Evolutionary conservation across 2,113 vertebrate genomes (phyloP).

Genomic region (Notothenia rossii): DNA sequence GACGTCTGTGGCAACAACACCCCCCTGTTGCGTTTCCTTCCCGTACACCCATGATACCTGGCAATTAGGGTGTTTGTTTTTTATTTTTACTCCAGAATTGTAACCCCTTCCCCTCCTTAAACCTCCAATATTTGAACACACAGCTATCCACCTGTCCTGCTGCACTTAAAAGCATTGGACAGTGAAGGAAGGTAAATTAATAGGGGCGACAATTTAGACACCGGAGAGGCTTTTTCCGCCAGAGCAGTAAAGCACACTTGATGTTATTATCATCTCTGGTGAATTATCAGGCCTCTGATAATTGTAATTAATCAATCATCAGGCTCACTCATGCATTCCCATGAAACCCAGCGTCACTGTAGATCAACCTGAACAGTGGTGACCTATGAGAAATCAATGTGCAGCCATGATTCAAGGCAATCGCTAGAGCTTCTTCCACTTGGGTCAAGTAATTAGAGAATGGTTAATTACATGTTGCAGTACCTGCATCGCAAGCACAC

Average conservation of each 20-base stretch:
- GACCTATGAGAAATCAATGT: conserved; percentile 64
- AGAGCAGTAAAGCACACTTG: conserved; percentile 82
- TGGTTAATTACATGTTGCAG: conserved; percentile 47
- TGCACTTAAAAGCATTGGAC: conserved; percentile 80
- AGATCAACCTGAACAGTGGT: conserved; percentile 68
- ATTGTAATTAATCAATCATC: conserved; percentile 86
- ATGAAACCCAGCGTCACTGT: conserved; percentile 60
- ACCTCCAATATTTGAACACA: conserved; percentile 66
- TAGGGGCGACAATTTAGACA: conserved; percentile 72
- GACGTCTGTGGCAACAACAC: conserved; percentile 68
- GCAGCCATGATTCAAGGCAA: conserved; percentile 14
- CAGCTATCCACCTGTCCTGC: conserved; percentile 71
- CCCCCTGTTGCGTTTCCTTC: conserved; percentile 64
- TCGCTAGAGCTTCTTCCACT: conserved; percentile 25
- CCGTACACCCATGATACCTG: conserved; percentile 69
- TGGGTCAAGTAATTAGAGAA: conserved; percentile 44
- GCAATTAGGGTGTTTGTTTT: conserved; percentile 81
- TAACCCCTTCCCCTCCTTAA: conserved; percentile 50
- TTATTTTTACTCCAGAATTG: conserved; percentile 62
- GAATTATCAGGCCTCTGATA: conserved; percentile 82
- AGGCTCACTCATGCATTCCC: conserved; percentile 68
- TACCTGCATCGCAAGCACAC: conserved; percentile 31
- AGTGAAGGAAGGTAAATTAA: conserved; percentile 78
- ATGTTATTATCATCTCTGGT: conserved; percentile 79
- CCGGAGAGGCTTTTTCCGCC: conserved; percentile 70